Base-by-base conservation (phyloP, 2,888 invertebrate genomes). In the Matsumyia berberina region DNA sequence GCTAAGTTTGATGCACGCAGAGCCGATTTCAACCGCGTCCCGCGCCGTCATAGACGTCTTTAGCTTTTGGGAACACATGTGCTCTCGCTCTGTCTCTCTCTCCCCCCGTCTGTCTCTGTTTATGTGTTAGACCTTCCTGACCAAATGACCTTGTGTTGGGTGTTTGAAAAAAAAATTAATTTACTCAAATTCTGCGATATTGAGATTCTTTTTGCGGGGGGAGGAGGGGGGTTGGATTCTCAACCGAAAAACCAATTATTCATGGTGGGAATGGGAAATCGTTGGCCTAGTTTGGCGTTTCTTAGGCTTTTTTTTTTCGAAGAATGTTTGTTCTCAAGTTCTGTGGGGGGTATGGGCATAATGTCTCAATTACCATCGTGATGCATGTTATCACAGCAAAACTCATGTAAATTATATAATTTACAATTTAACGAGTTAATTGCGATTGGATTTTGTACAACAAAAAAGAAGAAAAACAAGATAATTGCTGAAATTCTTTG, bases 1-100 rank as follows among this genome's bases (percentile, higher is more conserved):
- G 83, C 83, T 83, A 78, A 80, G 79, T 81, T 76, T 86, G 72
- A 76, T 86, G 80, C 85, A 86, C 85, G 85, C 85, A 86, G 85
- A 86, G 73, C 35, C 80, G 73, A 79, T 74, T 85, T 67, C 57
- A 69, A 69, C 69, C 60, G 73, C 42, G 44, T 33, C 46, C 35
- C 49, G 24, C 12, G 33, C 12, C 55, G 49, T 19, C 46, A 33
- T 57, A 76, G 58, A 51, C 70, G 66, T 66, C 60, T 53, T 77
- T 66, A 12, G 37, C 64, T 62, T 64, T 57, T 31, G 11, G 31
- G 3, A 60, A 58, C 62, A 76, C 44, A 53, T 57, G 19, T 31
- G 42, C 24, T 39, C 11, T 57, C 29, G 4, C 4, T 24, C 24
- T 24, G 24, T 24, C 24, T 24, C 24, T 24, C 24, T 3, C 4